Evolutionary conservation across 64 coral and sea anemone species (phyloP).

Genomic region (Anthopleura sola): DNA sequence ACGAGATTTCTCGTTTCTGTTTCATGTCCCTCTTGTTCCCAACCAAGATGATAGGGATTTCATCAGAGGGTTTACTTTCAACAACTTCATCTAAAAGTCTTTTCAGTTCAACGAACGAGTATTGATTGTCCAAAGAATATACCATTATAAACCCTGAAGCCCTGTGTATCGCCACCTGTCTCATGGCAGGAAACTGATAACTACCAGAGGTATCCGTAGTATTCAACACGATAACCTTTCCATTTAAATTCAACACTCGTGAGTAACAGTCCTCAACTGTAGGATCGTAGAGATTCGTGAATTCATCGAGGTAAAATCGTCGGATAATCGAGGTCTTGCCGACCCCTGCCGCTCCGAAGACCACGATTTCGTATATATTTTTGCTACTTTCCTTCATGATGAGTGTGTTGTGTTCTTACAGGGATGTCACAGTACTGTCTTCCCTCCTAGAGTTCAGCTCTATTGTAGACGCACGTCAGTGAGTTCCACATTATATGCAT

Average conservation of each 20-base stretch:
- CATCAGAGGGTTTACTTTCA: constrained; percentile 6
- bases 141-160: constrained; percentile 72
- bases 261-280: constrained; percentile 81
- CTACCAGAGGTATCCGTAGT: constrained; percentile 77
- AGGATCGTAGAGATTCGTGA: constrained; percentile 56
- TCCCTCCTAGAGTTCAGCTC: background rate
- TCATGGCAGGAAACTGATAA: constrained; percentile 87
- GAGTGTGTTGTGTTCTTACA: background rate
- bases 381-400: constrained; percentile 14
- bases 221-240: constrained; percentile 52
- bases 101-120: constrained; percentile 71
- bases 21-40: constrained; percentile 89
- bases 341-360: constrained; percentile 86
- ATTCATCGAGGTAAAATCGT: constrained; percentile 52
- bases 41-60: constrained; percentile 67
- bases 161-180: constrained; percentile 67
- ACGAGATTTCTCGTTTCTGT: constrained; percentile 40
- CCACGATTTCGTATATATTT: constrained; percentile 69
- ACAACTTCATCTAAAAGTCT: constrained; percentile 77
- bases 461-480: background rate
- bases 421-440: background rate
- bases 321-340: constrained; percentile 91
- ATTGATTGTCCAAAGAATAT: constrained; percentile 69
- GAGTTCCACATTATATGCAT: background rate
- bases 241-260: constrained; percentile 41